Evolutionary conservation across 2,113 vertebrate genomes (phyloP).

Genomic region (Sakesphorus luctuosus): DNA sequence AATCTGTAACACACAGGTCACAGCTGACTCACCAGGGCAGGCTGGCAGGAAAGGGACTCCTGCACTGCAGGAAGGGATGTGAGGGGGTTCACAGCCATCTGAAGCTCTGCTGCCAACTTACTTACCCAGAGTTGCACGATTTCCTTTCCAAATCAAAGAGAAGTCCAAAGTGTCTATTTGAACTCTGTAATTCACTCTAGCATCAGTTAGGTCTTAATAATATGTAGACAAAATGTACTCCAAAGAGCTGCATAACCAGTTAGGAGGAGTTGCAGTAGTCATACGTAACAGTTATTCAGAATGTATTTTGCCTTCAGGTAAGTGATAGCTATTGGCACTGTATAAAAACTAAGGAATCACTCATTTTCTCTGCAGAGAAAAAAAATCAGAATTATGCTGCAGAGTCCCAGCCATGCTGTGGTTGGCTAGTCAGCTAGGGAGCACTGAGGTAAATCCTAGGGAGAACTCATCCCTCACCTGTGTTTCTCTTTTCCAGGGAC

Average conservation of each 20-base stretch:
- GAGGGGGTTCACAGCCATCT: neutral
- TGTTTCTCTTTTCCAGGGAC: constrained; percentile 76
- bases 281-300: neutral
- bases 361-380: neutral
- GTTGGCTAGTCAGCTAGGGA: neutral
- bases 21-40: neutral
- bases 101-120: neutral
- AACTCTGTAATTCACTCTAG: neutral
- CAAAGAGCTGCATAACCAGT: neutral
- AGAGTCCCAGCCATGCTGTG: neutral
- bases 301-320: neutral
- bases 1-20: fast-evolving
- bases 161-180: neutral
- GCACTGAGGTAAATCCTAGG: neutral
- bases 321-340: neutral
- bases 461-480: neutral
- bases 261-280: neutral
- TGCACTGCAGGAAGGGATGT: fast-evolving
- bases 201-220: neutral
- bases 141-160: neutral
- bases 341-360: neutral
- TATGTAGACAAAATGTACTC: neutral
- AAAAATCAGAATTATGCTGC: neutral
- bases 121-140: neutral
- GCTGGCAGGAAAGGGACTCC: neutral